A percentile compares a stretch with the other conserved stretches of the same genome.
Conservation (phyloP, 1,140 invertebrate species). For the Sycophila sp. region DNA sequence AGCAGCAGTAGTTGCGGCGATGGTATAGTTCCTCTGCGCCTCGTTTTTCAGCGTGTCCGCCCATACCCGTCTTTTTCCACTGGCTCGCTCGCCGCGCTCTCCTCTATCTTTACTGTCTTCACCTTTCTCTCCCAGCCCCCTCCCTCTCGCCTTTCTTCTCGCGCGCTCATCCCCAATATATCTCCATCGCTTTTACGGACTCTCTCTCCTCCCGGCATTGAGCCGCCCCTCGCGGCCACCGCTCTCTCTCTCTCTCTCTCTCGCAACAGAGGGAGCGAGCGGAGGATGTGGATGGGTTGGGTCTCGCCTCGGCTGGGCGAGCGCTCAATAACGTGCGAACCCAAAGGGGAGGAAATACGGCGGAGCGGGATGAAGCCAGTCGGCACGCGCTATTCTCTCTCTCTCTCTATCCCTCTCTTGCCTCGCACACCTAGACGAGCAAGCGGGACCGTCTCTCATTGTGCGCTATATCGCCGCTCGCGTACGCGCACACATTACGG, state of each 20-base stretch:
- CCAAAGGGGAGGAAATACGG: conserved; percentile 62
- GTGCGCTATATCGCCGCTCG: no score
- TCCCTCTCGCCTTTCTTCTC: background rate
- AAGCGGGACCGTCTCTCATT: background rate
- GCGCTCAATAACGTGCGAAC: conserved; percentile 69
- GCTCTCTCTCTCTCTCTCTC: background rate
- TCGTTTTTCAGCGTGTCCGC: background rate
- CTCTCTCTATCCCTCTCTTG: background rate
- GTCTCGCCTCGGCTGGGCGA: conserved; percentile 65
- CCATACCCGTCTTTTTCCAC: background rate
- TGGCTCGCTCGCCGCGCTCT: no score
- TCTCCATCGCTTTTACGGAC: background rate
- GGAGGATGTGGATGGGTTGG: conserved; percentile 64
- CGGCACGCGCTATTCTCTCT: conserved; percentile 9
- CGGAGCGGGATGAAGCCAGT: conserved; percentile 31
- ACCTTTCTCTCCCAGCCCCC: conserved; percentile 23
- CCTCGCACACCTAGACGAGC: no score
- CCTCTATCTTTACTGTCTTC: conserved; percentile 31
- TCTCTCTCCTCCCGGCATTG: background rate
- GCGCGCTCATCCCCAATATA: background rate
- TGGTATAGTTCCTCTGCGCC: background rate
- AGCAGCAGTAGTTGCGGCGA: no score
- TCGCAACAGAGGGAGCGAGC: conserved; percentile 18
- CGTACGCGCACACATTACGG: background rate
- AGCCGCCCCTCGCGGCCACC: background rate